Evolutionary conservation across 2,888 invertebrate species (phyloP).

Genomic region (Onchidella celtica): DNA sequence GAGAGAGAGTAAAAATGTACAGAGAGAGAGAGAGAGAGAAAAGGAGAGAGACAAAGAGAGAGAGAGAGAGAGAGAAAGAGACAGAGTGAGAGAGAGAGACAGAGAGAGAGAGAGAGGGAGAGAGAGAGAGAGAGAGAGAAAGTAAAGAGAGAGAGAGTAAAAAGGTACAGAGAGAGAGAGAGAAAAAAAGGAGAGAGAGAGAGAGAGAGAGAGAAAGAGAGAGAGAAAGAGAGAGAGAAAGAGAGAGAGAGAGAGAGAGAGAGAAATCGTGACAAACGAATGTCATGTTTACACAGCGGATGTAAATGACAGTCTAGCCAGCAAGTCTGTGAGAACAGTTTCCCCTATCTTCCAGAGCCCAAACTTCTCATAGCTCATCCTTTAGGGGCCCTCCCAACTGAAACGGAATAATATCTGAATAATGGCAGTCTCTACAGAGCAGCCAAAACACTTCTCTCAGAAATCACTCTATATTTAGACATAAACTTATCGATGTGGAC

Average conservation of each 20-base stretch:
- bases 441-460: too few relatives aligned
- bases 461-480: too few relatives aligned
- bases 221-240: not conserved
- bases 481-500: too few relatives aligned
- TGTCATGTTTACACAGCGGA: not conserved
- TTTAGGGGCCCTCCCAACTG: too few relatives aligned
- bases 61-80: not conserved
- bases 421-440: too few relatives aligned
- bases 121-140: not conserved
- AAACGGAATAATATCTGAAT: too few relatives aligned
- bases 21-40: not conserved
- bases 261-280: too few relatives aligned
- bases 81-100: not conserved
- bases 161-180: not conserved
- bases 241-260: not conserved
- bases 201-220: slow-evolving; percentile 23
- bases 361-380: too few relatives aligned
- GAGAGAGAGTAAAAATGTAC: not conserved
- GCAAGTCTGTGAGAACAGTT: too few relatives aligned
- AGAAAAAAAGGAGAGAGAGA: not conserved
- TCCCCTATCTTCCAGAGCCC: too few relatives aligned
- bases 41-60: not conserved
- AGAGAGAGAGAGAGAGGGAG: slow-evolving; percentile 9
- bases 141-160: not conserved
- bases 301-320: not conserved